phyloP scores from a whole-genome alignment of 2,888 invertebrate genomes.

The Bembecia ichneumoniformis region DNA sequence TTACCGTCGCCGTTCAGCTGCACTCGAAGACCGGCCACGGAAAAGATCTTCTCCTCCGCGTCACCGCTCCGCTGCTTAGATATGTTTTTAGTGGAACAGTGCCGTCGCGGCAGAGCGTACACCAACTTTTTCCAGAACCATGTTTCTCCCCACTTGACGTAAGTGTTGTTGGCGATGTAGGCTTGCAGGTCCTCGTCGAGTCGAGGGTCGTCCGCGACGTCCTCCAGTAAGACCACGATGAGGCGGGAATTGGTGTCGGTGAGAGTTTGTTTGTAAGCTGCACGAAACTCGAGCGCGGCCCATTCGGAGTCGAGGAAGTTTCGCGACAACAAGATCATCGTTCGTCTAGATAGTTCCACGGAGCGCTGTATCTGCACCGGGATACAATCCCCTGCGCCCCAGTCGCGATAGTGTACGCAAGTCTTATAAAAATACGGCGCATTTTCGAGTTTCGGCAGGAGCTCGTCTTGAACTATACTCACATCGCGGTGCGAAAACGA shows the following conservation, averaged over 20 bases:
- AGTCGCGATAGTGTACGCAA: conserved; percentile 82
- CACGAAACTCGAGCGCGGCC: conserved; percentile 78
- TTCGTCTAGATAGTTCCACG: conserved; percentile 77
- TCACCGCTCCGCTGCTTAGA: background rate
- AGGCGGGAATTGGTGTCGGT: conserved; percentile 74
- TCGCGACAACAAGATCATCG: conserved; percentile 29
- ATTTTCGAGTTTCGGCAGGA: conserved; percentile 76
- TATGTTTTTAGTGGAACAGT: background rate
- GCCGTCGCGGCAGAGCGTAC: conserved; percentile 75
- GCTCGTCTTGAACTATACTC: conserved; percentile 75
- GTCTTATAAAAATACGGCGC: conserved; percentile 63
- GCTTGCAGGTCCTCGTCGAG: conserved; percentile 74
- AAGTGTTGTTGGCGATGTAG: conserved; percentile 83
- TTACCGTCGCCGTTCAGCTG: background rate
- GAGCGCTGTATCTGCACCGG: conserved; percentile 79
- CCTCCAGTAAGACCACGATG: conserved; percentile 81
- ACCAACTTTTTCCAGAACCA: conserved; percentile 86
- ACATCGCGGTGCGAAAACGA: conserved; percentile 83
- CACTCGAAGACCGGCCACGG: background rate
- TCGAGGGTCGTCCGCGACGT: conserved; percentile 69
- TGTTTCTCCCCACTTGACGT: conserved; percentile 85
- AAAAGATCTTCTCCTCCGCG: background rate
- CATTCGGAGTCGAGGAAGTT: conserved; percentile 54
- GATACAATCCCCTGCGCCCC: conserved; percentile 82
- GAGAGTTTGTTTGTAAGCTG: conserved; percentile 58